Evolutionary conservation across 2,888 invertebrate species (phyloP).

Genomic region (Gasteruption jaculator): DNA sequence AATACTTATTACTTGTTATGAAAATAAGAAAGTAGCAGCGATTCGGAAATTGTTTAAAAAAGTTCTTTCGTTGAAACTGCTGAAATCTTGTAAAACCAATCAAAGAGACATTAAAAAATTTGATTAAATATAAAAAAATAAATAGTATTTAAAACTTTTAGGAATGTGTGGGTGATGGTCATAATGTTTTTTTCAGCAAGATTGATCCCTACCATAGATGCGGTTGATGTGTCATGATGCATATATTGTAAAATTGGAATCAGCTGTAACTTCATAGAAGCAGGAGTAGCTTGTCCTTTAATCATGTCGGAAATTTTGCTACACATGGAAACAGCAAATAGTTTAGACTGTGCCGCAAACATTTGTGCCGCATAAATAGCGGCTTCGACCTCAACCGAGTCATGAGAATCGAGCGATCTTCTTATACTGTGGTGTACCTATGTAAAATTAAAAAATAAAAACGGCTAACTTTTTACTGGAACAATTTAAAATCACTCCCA

Average conservation of each 20-base stretch:
- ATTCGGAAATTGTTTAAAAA: no score
- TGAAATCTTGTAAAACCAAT: no score
- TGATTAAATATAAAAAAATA: neutral
- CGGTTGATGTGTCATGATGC: conserved; percentile 78
- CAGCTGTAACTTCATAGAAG: conserved; percentile 84
- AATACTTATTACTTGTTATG: no score
- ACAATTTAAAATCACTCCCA: no score
- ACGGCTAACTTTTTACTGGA: no score
- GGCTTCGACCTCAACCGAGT: conserved; percentile 92
- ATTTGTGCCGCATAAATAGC: conserved; percentile 92
- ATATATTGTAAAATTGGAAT: conserved; percentile 90
- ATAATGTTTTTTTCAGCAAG: no score
- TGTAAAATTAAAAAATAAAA: conserved; percentile 6
- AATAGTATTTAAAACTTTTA: neutral
- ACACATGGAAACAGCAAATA: conserved; percentile 95
- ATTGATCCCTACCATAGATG: conserved; percentile 66
- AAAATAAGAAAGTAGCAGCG: no score
- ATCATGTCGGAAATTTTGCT: conserved; percentile 95
- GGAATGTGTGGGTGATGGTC: conserved; percentile 34
- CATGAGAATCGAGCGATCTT: conserved; percentile 87
- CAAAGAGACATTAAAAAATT: neutral
- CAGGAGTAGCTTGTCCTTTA: conserved; percentile 85
- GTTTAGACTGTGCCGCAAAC: conserved; percentile 91
- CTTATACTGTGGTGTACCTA: conserved; percentile 89
- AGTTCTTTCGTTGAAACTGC: no score